Percentiles rank a stretch among this genome's conserved stretches.
These are phyloP conservation scores for Chaenogobius annularis DNA, from an alignment of 2,113 vertebrate genomes.

Conservation along the genomic window DNA sequence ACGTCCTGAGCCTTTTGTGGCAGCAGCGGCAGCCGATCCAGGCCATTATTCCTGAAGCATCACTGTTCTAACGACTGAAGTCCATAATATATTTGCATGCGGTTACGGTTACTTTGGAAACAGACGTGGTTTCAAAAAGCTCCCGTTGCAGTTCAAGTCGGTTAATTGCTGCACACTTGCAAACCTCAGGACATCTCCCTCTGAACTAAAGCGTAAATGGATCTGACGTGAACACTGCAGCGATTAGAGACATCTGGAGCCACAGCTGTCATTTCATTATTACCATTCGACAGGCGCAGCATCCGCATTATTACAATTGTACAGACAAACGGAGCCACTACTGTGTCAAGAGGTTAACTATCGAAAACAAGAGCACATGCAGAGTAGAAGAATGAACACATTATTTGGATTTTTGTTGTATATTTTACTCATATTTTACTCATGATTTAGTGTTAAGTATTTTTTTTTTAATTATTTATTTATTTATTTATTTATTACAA, in stretches of 20 bases:
- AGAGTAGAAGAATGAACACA: no score
- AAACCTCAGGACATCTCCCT: conserved; percentile 1
- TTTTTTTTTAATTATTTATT: neutral
- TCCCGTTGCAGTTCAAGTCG: neutral
- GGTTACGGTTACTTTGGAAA: neutral
- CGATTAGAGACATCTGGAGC: conserved; percentile 53
- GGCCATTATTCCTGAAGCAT: neutral
- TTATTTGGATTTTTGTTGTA: no score
- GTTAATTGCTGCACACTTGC: conserved; percentile 3
- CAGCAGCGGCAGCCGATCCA: neutral
- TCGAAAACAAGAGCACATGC: no score
- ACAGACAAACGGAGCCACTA: conserved; percentile 16
- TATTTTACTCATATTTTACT: no score
- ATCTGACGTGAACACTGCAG: conserved; percentile 6
- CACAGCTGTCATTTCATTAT: conserved; percentile 54
- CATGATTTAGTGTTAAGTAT: no score
- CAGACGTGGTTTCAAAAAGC: neutral
- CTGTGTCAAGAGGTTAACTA: neutral
- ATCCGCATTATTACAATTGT: conserved; percentile 38
- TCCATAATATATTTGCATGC: neutral
- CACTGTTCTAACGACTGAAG: neutral
- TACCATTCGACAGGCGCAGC: conserved; percentile 27
- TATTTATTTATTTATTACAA: no score
- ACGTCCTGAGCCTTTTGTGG: no score
- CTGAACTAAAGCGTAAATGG: conserved; percentile 19